Evolutionary conservation across 37 sponge, comb jelly and placozoan species (phyloP).

Genomic region (Haliclona indistincta): DNA sequence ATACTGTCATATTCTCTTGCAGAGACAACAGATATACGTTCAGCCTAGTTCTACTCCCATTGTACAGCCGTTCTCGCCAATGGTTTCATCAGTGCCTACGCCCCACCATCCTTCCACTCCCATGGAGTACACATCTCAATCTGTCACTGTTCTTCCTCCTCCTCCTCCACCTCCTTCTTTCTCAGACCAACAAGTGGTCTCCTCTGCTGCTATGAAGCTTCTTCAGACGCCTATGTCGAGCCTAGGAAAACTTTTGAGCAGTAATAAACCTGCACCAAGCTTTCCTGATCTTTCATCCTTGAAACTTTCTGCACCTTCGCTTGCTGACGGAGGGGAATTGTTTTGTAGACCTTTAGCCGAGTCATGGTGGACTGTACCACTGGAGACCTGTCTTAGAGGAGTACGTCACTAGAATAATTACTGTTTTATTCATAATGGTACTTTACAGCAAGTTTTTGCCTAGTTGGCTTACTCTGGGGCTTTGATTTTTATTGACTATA

Average conservation of each 20-base stretch:
- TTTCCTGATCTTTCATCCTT: conserved; percentile 8
- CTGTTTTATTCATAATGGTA: neutral
- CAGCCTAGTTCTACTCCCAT: neutral
- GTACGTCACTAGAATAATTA: neutral
- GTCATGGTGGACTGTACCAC: neutral
- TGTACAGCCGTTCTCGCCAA: neutral
- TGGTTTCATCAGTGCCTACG: neutral
- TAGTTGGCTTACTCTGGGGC: neutral
- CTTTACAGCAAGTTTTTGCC: neutral
- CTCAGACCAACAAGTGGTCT: neutral
- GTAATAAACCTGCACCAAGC: neutral
- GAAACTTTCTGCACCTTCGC: neutral
- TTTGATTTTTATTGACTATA: neutral
- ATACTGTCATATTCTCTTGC: neutral
- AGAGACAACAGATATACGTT: neutral
- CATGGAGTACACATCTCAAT: neutral
- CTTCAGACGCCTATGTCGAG: neutral
- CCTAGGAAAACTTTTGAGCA: neutral
- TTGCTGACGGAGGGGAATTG: neutral
- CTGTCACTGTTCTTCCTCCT: neutral
- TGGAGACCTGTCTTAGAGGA: neutral
- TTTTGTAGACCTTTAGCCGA: neutral
- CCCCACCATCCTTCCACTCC: neutral
- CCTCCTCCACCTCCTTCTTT: neutral
- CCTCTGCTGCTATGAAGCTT: neutral